These are phyloP conservation scores for Eclectus roratus DNA, from an alignment of 2,113 vertebrate species.

Conservation along the genomic window DNA sequence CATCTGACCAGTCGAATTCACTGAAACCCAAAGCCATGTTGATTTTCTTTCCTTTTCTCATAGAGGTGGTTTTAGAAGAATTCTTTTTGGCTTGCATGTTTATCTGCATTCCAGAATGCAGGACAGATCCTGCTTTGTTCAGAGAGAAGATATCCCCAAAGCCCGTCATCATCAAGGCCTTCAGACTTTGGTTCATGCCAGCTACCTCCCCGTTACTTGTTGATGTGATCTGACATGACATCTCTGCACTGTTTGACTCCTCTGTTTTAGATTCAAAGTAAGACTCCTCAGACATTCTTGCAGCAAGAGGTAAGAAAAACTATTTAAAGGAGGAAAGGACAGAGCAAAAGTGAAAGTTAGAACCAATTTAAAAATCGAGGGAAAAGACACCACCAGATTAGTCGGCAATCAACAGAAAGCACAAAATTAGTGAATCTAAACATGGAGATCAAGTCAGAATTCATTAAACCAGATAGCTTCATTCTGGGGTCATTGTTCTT, in stretches of 20 bases:
- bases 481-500: slow-evolving; percentile 21
- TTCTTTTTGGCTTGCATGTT: slow-evolving; percentile 93
- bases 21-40: slow-evolving; percentile 90
- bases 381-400: slow-evolving; percentile 78
- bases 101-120: slow-evolving; percentile 91
- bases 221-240: slow-evolving; percentile 91
- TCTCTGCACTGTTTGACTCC: slow-evolving; percentile 91
- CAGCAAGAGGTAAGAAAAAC: slow-evolving; percentile 89
- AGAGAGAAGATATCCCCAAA: slow-evolving; percentile 90
- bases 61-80: slow-evolving; percentile 88
- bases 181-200: slow-evolving; percentile 83
- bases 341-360: slow-evolving; percentile 80
- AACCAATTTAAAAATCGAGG: slow-evolving; percentile 77
- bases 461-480: slow-evolving; percentile 23
- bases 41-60: slow-evolving; percentile 90
- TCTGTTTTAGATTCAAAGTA: slow-evolving; percentile 94
- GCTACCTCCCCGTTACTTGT: slow-evolving; percentile 88
- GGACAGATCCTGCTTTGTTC: slow-evolving; percentile 84
- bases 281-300: slow-evolving; percentile 89
- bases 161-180: slow-evolving; percentile 88
- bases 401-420: slow-evolving; percentile 70
- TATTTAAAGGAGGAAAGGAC: slow-evolving; percentile 82
- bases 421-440: slow-evolving; percentile 72
- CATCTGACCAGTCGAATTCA: slow-evolving; percentile 84
- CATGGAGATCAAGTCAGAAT: slow-evolving; percentile 29